Evolutionary conservation across 2,113 vertebrate genomes (phyloP).

Genomic region (Psophia crepitans): DNA sequence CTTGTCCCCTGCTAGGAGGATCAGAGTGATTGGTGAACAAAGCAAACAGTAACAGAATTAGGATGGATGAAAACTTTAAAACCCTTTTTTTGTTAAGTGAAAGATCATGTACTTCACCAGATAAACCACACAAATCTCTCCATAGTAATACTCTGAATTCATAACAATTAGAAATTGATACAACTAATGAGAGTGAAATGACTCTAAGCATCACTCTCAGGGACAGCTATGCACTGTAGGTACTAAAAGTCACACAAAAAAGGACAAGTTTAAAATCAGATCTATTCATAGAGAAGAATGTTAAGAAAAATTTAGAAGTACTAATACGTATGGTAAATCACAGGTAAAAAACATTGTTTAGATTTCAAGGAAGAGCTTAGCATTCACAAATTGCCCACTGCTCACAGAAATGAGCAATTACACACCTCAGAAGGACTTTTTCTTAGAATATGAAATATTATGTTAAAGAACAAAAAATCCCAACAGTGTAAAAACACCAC

Average conservation of each 20-base stretch:
- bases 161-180: slow-evolving; percentile 56
- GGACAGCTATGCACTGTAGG: background rate
- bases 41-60: slow-evolving; percentile 79
- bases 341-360: background rate
- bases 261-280: background rate
- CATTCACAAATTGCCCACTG: background rate
- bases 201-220: background rate
- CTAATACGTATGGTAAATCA: background rate
- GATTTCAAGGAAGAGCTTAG: background rate
- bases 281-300: background rate
- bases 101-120: slow-evolving; percentile 46
- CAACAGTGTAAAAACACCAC: background rate
- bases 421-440: background rate
- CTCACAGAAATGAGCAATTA: background rate
- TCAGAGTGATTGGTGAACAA: slow-evolving; percentile 80
- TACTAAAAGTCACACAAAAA: background rate
- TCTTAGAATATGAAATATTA: background rate
- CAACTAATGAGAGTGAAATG: background rate
- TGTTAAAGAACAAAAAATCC: background rate
- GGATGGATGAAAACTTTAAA: slow-evolving; percentile 66
- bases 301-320: background rate
- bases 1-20: slow-evolving; percentile 79
- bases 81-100: slow-evolving; percentile 46
- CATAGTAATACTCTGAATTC: slow-evolving; percentile 26
- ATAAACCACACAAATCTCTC: slow-evolving; percentile 52